Base-by-base conservation (phyloP, 1,140 invertebrate species). In the Lepeophtheirus salmonis region DNA sequence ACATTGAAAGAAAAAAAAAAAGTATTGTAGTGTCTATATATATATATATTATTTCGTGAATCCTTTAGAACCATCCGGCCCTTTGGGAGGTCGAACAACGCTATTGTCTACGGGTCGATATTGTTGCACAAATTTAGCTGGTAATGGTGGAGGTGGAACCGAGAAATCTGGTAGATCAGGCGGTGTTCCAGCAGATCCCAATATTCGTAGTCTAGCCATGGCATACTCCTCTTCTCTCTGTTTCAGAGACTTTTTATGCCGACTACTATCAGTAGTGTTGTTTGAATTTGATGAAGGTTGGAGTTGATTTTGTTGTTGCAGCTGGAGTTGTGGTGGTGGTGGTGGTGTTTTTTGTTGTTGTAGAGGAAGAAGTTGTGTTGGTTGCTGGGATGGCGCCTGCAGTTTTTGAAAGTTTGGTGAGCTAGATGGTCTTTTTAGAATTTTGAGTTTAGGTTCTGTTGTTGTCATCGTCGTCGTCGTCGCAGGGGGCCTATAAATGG, bases 191-290 rank as follows among this genome's bases (percentile, higher is more conserved):
- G 65, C 61, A 18, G 64, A 64, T 4, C 70, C 70, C n/a, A 71
- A 62, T 25, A 71, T 71, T 51, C 70, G 66, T 18, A 66, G 52
- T 60, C 70, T 64, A 10, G 69, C 70, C 56, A 70, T 65, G 3
- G 70, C 70, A 67, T 71, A 71, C 55, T 70, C 70, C 25, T 68
- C 69, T 63, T 71, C 69, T 60, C 70, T 62, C 51, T 71, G 68
- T 62, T 70, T 64, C 18, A 71, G 58, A 41, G 66, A 68, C 53
- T 71, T 70, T 22, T 41, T 41, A 41, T 41, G 30, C 30, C n/a
- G 30, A n/a, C n/a, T 41, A n/a, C 6, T 6, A 10, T 41, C 6
- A 41, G 6, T n/a, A 41, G 30, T 10, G 30, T 41, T 41, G 6
- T 10, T 41, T 41, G 6, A n/a, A 41, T 6, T 41, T 41, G 6